Conservation (phyloP, 2,888 invertebrate genomes). For the Furcula furcula region DNA sequence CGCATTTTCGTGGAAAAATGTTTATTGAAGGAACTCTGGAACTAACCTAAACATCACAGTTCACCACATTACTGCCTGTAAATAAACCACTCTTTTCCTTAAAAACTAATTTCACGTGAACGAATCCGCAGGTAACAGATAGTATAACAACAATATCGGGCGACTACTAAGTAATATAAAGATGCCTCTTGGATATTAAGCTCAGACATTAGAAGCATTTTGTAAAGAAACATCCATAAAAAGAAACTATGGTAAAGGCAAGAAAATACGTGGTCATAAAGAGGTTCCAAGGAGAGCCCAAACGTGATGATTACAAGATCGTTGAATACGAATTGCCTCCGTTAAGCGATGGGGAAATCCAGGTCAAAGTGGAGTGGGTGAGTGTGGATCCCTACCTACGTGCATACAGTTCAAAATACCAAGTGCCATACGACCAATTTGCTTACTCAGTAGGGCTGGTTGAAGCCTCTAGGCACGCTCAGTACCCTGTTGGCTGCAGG, state of each 20-base stretch:
- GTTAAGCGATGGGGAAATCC: slow-evolving; percentile 49
- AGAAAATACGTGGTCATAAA: slow-evolving; percentile 67
- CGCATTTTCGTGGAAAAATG: too few relatives aligned
- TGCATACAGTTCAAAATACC: slow-evolving; percentile 24
- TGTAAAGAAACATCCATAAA: neutral
- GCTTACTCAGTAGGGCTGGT: slow-evolving; percentile 60
- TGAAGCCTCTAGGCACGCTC: slow-evolving; percentile 81
- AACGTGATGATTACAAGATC: slow-evolving; percentile 78
- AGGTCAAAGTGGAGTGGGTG: slow-evolving; percentile 46
- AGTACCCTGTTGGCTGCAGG: slow-evolving; percentile 82
- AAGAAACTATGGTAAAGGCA: slow-evolving; percentile 75
- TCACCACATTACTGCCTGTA: too few relatives aligned
- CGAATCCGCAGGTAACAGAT: too few relatives aligned
- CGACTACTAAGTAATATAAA: too few relatives aligned
- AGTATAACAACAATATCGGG: too few relatives aligned
- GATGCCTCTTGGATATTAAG: too few relatives aligned
- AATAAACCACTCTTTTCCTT: too few relatives aligned
- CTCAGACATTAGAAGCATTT: slow-evolving; percentile 10
- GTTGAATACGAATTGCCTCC: slow-evolving; percentile 79
- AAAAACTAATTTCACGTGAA: too few relatives aligned
- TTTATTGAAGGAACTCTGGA: too few relatives aligned
- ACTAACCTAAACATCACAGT: too few relatives aligned
- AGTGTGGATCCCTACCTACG: slow-evolving; percentile 46
- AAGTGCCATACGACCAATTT: slow-evolving; percentile 47
- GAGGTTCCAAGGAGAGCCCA: slow-evolving; percentile 81